phyloP scores from a whole-genome alignment of 1,140 invertebrate species.

The Augochlora pura region DNA sequence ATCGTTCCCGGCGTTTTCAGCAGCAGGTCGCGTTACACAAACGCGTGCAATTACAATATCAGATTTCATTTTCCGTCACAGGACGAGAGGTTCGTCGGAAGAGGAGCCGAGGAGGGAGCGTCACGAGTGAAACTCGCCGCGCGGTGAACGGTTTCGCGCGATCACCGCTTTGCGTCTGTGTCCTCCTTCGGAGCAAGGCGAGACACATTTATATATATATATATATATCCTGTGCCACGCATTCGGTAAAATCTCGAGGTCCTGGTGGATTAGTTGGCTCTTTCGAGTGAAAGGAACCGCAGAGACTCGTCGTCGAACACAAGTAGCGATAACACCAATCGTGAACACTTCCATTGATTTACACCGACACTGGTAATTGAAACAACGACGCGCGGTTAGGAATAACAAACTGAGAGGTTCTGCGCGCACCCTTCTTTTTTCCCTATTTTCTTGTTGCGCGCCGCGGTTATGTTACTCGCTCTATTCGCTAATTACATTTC shows the following conservation, averaged over 20 bases:
- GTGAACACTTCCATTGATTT: no score
- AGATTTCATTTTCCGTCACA: slow-evolving; percentile 42
- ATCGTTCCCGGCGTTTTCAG: slow-evolving; percentile 19
- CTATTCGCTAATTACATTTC: no score
- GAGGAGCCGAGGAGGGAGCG: slow-evolving; percentile 3
- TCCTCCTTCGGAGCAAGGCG: slow-evolving; percentile 27
- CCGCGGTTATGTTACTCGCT: no score
- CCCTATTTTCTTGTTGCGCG: no score
- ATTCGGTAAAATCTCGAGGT: no score
- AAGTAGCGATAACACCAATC: no score
- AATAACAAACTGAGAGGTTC: no score
- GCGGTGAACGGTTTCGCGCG: slow-evolving; percentile 38
- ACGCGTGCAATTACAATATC: slow-evolving; percentile 41
- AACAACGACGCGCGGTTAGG: no score
- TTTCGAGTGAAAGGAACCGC: not conserved
- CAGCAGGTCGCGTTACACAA: slow-evolving; percentile 35
- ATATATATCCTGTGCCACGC: not conserved
- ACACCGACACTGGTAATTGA: no score
- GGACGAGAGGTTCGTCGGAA: slow-evolving; percentile 28
- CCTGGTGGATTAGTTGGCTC: not conserved
- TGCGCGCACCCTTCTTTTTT: no score
- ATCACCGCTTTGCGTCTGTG: slow-evolving; percentile 33
- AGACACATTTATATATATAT: not conserved
- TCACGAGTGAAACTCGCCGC: slow-evolving; percentile 18
- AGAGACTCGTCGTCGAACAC: no score